phyloP scores from a whole-genome alignment of 2,888 invertebrate species.

The Pristionchus mayeri region DNA sequence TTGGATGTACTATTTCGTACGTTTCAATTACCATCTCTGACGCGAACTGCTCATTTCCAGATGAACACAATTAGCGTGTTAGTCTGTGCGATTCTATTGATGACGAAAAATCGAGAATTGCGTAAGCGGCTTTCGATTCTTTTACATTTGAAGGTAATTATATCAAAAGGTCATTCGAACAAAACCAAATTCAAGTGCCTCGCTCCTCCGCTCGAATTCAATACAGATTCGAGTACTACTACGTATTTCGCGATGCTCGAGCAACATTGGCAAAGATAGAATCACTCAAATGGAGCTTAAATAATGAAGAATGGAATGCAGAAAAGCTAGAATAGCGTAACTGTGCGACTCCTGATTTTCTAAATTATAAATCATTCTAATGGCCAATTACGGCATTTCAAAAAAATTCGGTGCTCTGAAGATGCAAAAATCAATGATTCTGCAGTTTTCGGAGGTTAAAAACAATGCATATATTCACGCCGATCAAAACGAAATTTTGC shows the following conservation, averaged over 20 bases:
- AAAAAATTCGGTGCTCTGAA: too few species aligned
- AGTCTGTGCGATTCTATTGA: background rate
- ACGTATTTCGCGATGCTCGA: background rate
- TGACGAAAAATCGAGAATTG: background rate
- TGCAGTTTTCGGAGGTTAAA: too few species aligned
- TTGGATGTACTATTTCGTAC: background rate
- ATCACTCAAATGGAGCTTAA: too few species aligned
- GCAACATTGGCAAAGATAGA: background rate
- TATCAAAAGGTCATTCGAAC: too few species aligned
- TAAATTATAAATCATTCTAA: too few species aligned
- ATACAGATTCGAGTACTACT: background rate
- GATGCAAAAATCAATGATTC: too few species aligned
- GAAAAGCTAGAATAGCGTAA: too few species aligned
- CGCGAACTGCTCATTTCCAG: background rate
- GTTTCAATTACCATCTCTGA: background rate
- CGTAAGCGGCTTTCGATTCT: background rate
- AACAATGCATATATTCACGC: too few species aligned
- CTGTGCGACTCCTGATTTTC: too few species aligned
- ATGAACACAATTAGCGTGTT: background rate
- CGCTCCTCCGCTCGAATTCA: background rate
- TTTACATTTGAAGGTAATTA: background rate
- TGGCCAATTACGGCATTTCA: too few species aligned
- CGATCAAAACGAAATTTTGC: too few species aligned
- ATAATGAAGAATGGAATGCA: too few species aligned
- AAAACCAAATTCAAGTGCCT: background rate